Percentiles rank a stretch among this genome's conserved stretches.
phyloP scores from a whole-genome alignment of 2,888 invertebrate genomes.

The Zele albiditarsus region DNA sequence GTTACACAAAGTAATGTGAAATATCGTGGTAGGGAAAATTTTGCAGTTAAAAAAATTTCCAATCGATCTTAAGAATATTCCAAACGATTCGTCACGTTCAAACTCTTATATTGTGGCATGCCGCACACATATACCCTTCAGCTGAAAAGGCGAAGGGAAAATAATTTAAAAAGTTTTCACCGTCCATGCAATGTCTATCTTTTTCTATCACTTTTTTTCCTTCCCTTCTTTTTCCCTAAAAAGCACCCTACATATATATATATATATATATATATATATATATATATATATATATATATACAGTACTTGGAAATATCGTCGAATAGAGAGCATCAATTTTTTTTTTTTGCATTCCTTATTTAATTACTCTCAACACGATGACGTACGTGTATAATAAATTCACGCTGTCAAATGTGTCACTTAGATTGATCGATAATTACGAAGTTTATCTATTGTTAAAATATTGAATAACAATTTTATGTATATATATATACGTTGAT shows the following conservation, averaged over 20 bases:
- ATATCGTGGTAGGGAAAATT: constrained; percentile 5
- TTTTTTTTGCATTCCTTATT: background rate
- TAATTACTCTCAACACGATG: background rate
- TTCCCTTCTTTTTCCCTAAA: background rate
- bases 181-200: background rate
- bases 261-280: no score
- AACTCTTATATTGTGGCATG: background rate
- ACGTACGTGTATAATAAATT: background rate
- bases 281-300: no score
- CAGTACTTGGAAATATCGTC: background rate
- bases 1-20: constrained; percentile 3
- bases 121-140: background rate
- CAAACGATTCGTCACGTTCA: constrained; percentile 36
- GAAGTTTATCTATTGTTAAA: background rate
- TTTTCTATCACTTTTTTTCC: background rate
- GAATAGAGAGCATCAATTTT: background rate
- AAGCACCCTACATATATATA: no score
- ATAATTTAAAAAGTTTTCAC: constrained; percentile 34
- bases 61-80: constrained; percentile 9
- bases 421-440: constrained; percentile 12
- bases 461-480: background rate
- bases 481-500: background rate
- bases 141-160: constrained; percentile 7
- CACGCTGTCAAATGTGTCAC: background rate
- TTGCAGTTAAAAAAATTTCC: constrained; percentile 30